These are phyloP conservation scores for Azemiops feae DNA, from an alignment of 2,113 vertebrate genomes.

Conservation along the genomic window DNA sequence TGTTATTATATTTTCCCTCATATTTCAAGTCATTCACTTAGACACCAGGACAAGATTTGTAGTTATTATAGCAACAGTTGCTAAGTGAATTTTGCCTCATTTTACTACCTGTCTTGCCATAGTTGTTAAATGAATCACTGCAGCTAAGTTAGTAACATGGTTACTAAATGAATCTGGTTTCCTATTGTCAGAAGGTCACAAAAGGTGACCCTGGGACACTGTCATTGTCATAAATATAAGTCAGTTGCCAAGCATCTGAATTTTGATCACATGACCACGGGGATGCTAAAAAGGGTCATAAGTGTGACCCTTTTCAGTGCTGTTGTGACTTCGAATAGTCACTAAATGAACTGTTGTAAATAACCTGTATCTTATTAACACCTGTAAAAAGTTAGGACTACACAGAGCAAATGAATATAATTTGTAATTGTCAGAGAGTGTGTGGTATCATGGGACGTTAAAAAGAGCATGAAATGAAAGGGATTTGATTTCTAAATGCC, in stretches of 20 bases:
- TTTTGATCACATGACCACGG: neutral
- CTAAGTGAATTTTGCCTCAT: neutral
- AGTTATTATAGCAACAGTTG: neutral
- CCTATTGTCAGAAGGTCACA: neutral
- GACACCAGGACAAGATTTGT: neutral
- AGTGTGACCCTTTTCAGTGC: neutral
- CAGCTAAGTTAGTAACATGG: neutral
- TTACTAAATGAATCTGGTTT: neutral
- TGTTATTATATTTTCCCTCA: neutral
- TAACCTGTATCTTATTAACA: neutral
- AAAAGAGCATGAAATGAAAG: neutral
- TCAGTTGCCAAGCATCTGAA: neutral
- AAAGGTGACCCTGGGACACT: neutral
- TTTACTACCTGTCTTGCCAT: neutral
- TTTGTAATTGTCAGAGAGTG: neutral
- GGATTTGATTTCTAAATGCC: neutral
- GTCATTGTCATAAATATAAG: neutral
- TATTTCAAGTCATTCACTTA: neutral
- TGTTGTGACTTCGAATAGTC: neutral
- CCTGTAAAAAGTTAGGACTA: neutral
- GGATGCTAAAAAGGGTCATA: neutral
- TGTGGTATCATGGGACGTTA: neutral
- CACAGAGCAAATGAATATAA: neutral
- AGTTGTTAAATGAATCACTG: neutral
- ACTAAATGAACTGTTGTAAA: neutral